phyloP scores from a whole-genome alignment of 2,797 vertebrate genomes.

The Neostethus bicornis region DNA sequence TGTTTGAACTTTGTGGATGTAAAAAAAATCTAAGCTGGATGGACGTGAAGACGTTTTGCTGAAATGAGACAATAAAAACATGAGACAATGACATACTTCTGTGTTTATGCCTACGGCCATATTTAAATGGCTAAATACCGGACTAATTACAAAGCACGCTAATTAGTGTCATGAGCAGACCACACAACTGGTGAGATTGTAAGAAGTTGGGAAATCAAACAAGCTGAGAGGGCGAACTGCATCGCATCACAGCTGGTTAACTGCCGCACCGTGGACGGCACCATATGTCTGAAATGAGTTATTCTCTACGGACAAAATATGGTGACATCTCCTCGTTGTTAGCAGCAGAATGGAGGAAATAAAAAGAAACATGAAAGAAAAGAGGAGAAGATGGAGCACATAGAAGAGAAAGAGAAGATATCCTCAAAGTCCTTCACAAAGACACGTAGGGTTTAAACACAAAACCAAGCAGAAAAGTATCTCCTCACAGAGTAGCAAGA shows the following conservation, averaged over 20 bases:
- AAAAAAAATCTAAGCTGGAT: background rate
- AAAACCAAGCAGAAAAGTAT: no score
- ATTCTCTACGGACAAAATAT: conserved; percentile 11
- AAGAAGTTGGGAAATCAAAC: conserved; percentile 26
- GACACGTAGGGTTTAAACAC: conserved; percentile 6
- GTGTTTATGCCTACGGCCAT: conserved; percentile 8
- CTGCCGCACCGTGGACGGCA: conserved; percentile 16
- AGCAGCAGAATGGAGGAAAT: conserved; percentile 6
- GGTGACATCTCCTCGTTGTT: conserved; percentile 24
- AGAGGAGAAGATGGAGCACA: background rate
- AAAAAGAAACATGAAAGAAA: background rate
- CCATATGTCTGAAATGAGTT: conserved; percentile 17
- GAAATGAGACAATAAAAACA: conserved; percentile 3
- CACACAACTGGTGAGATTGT: conserved; percentile 3
- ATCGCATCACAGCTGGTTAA: conserved; percentile 32
- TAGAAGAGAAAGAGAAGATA: background rate
- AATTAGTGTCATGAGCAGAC: conserved; percentile 13
- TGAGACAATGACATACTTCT: conserved; percentile 9
- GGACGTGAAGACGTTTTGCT: background rate
- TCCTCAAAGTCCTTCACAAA: conserved; percentile 10
- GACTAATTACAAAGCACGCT: conserved; percentile 13
- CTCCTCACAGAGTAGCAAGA: conserved; percentile 26
- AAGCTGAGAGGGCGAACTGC: conserved; percentile 2
- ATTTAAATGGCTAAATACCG: conserved; percentile 5
- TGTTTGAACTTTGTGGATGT: background rate